A percentile compares a stretch with the other conserved stretches of the same genome.
These are phyloP conservation scores for Cairina moschata DNA, from an alignment of 2,113 vertebrate species.

Conservation along the genomic window DNA sequence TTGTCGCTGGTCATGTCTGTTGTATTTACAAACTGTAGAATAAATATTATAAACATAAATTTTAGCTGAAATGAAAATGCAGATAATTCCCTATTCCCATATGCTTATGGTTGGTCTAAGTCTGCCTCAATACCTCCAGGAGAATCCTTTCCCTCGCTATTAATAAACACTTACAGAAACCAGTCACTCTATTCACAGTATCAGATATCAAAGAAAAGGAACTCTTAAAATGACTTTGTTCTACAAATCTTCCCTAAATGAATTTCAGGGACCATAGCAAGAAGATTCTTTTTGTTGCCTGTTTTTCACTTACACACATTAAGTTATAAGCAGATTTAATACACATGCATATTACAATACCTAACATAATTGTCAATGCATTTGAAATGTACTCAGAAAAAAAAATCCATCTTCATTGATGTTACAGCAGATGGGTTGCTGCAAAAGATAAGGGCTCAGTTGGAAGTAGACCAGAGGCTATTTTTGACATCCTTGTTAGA, in stretches of 20 bases:
- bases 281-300: neutral
- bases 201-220: neutral
- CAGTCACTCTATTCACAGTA: neutral
- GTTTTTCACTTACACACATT: neutral
- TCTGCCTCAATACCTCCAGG: neutral
- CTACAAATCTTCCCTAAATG: neutral
- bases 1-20: neutral
- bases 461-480: conserved; percentile 63
- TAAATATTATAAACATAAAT: neutral
- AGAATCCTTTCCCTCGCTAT: neutral
- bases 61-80: neutral
- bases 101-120: neutral
- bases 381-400: conserved; percentile 30
- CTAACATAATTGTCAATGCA: conserved; percentile 17
- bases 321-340: neutral
- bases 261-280: neutral
- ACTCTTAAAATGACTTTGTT: neutral
- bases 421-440: conserved; percentile 66
- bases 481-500: conserved; percentile 63
- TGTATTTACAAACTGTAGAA: neutral
- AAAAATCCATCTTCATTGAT: conserved; percentile 41
- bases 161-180: neutral
- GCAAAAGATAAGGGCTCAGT: conserved; percentile 49
- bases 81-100: neutral
- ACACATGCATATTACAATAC: neutral